Conservation (phyloP, 2,888 invertebrate genomes). For the Drosophila multiciliata region DNA sequence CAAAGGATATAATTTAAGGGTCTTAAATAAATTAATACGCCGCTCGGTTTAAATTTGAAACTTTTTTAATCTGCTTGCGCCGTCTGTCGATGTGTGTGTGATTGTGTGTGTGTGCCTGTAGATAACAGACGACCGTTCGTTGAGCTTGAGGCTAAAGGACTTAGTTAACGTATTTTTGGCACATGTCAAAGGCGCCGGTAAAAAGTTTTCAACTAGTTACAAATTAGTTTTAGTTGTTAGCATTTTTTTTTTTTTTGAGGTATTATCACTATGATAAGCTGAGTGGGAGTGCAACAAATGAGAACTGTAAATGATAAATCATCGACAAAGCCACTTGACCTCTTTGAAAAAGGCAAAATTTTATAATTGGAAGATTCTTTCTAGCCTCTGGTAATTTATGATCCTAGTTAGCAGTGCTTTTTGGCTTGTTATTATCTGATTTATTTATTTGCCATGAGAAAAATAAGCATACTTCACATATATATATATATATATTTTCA, state of each 20-base stretch:
- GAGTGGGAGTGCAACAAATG: conserved; percentile 35
- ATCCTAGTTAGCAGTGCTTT: not conserved
- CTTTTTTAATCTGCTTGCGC: conserved; percentile 78
- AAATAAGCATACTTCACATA: not conserved
- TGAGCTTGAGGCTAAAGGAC: conserved; percentile 70
- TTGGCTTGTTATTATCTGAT: not conserved
- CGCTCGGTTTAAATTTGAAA: conserved; percentile 70
- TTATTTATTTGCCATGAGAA: not conserved
- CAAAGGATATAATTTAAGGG: conserved; percentile 81
- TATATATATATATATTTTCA: not conserved
- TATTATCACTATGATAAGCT: conserved; percentile 41
- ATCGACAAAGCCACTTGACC: conserved; percentile 18
- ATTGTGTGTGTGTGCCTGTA: conserved; percentile 27
- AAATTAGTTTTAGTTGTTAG: conserved; percentile 70
- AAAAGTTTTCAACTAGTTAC: conserved; percentile 66
- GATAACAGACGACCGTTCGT: conserved; percentile 63
- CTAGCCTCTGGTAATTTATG: not conserved
- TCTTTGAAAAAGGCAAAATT: conserved; percentile 5
- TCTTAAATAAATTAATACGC: conserved; percentile 79
- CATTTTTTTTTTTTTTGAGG: conserved; percentile 37
- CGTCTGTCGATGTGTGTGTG: conserved; percentile 16
- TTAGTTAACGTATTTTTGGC: conserved; percentile 68
- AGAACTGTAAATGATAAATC: conserved; percentile 42
- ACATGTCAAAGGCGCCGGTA: conserved; percentile 73
- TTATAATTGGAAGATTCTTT: conserved; percentile 36